These are phyloP conservation scores for Protobothrops flavoviridis DNA, from an alignment of 2,113 vertebrate species.

Conservation along the genomic window DNA sequence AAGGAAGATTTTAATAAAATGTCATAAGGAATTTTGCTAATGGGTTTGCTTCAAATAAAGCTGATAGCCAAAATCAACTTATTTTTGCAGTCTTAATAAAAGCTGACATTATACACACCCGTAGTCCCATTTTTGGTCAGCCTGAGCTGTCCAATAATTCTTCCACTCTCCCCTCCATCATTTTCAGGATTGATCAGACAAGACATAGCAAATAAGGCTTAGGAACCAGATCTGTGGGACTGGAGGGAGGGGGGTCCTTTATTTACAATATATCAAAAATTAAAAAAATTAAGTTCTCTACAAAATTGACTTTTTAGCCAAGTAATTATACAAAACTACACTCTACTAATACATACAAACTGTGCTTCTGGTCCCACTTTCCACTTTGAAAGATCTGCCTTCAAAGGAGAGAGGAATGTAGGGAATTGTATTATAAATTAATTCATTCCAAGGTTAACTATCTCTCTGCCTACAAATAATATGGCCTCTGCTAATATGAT, in stretches of 20 bases:
- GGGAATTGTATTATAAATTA: neutral
- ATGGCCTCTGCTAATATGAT: neutral
- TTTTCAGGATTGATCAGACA: neutral
- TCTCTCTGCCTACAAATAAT: neutral
- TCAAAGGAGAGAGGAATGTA: neutral
- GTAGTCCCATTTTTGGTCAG: neutral
- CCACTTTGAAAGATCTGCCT: neutral
- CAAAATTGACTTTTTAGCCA: neutral
- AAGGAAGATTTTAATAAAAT: neutral
- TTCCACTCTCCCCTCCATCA: neutral
- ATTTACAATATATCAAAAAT: neutral
- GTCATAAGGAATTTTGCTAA: neutral
- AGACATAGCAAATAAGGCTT: neutral
- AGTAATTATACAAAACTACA: neutral
- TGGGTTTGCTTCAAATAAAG: neutral
- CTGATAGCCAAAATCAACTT: neutral
- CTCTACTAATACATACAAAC: neutral
- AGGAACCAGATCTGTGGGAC: neutral
- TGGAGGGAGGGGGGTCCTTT: neutral
- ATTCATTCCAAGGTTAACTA: neutral
- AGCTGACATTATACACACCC: neutral
- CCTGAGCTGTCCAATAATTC: neutral
- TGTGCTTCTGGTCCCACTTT: neutral
- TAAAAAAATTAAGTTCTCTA: neutral
- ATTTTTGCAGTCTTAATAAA: neutral